Conservation (phyloP, 2,113 vertebrate species). For the Equus przewalskii region DNA sequence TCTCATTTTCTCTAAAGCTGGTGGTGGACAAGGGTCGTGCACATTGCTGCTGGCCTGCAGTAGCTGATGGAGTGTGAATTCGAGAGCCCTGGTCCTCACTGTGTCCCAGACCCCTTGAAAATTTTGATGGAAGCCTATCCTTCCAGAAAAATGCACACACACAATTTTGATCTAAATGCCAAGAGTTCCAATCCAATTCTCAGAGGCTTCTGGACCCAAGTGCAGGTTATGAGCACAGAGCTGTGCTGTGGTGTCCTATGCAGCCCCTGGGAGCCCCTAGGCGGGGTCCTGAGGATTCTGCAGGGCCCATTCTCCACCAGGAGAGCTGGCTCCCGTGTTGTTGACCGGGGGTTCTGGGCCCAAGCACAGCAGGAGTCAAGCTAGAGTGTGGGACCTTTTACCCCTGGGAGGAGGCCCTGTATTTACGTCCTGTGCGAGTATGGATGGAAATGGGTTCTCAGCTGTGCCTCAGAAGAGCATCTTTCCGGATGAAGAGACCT, state of each 20-base stretch:
- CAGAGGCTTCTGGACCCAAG: background rate
- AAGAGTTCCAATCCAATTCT: background rate
- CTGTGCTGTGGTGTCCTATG: background rate
- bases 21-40: accelerated
- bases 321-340: background rate
- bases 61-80: no score
- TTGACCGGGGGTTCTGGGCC: background rate
- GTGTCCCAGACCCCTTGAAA: background rate
- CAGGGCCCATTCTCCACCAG: background rate
- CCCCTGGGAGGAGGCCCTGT: background rate
- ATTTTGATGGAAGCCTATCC: background rate
- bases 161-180: background rate
- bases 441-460: background rate
- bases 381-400: background rate
- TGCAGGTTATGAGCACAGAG: background rate
- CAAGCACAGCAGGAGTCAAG: background rate
- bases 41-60: background rate
- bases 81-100: no score
- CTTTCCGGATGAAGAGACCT: background rate
- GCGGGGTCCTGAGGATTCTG: background rate
- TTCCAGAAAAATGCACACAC: background rate
- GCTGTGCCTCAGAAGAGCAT: background rate
- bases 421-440: background rate
- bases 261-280: background rate
- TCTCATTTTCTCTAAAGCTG: background rate